Conservation (phyloP, 2,888 invertebrate species). For the Drosophila affinis region DNA sequence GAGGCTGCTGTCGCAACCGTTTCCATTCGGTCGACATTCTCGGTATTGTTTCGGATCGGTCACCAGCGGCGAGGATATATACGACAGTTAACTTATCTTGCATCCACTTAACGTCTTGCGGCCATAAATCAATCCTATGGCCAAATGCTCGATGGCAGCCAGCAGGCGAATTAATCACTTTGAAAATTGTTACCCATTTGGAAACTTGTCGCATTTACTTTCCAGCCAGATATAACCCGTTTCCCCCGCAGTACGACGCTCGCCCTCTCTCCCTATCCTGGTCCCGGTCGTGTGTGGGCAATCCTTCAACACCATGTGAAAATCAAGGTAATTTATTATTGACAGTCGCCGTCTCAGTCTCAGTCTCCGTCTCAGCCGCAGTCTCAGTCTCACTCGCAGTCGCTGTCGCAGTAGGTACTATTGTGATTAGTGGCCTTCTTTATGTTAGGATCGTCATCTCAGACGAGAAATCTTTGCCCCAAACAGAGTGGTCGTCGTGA, state of each 20-base stretch:
- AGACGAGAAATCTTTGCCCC: conserved; percentile 16
- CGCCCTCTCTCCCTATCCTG: conserved; percentile 26
- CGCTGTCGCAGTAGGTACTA: conserved; percentile 33
- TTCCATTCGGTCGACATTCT: conserved; percentile 22
- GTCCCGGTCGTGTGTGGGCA: conserved; percentile 67
- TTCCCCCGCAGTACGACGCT: neutral
- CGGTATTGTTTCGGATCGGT: conserved; percentile 65
- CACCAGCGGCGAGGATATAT: conserved; percentile 76
- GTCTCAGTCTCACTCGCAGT: neutral
- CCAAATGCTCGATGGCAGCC: conserved; percentile 74
- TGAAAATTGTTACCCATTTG: conserved; percentile 78
- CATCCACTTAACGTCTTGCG: conserved; percentile 80
- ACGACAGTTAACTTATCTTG: conserved; percentile 80
- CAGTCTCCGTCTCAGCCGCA: conserved; percentile 32
- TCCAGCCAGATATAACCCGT: conserved; percentile 41
- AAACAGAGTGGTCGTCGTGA: conserved; percentile 16
- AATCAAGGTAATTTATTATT: conserved; percentile 68
- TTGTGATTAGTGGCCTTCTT: conserved; percentile 41
- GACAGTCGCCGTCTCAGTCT: conserved; percentile 49
- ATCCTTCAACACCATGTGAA: conserved; percentile 72
- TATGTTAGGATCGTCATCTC: conserved; percentile 23
- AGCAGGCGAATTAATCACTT: conserved; percentile 80
- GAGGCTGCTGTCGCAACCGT: conserved; percentile 24
- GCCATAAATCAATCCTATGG: conserved; percentile 81
- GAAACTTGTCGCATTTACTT: conserved; percentile 77